These are phyloP conservation scores for Hyperoodon ampullatus DNA, from an alignment of 2,113 vertebrate genomes.

Conservation along the genomic window DNA sequence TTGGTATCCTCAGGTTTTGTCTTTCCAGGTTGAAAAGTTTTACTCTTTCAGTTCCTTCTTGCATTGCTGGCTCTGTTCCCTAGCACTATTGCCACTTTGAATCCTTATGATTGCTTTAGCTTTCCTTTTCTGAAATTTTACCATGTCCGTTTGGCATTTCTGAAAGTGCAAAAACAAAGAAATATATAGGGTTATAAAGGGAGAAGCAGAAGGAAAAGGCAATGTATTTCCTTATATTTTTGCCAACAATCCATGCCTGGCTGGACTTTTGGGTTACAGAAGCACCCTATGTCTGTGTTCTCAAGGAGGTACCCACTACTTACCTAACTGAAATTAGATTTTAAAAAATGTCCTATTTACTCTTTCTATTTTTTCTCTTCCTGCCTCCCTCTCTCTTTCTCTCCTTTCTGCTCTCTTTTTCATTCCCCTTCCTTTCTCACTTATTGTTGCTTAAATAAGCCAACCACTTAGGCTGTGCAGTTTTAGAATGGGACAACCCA, in stretches of 20 bases:
- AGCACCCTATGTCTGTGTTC: neutral
- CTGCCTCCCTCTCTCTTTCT: neutral
- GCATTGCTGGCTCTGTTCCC: neutral
- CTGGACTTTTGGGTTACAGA: neutral
- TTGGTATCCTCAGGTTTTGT: neutral
- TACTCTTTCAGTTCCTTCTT: neutral
- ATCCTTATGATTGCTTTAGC: neutral
- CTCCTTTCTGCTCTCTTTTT: neutral
- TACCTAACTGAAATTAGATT: neutral
- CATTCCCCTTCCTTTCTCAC: neutral
- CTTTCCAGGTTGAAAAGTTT: neutral
- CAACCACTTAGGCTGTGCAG: neutral
- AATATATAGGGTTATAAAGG: neutral
- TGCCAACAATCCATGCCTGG: neutral
- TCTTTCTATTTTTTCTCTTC: neutral
- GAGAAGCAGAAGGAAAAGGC: neutral
- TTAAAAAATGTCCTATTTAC: neutral
- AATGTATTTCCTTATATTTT: neutral
- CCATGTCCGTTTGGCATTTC: neutral
- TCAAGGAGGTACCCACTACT: neutral
- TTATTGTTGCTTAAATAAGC: neutral
- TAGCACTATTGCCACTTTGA: neutral
- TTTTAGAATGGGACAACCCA: neutral
- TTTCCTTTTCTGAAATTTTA: slow-evolving; percentile 20
- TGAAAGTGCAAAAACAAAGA: neutral